phyloP scores from a whole-genome alignment of 2,797 vertebrate species.

The Schizothorax lantsangensis region DNA sequence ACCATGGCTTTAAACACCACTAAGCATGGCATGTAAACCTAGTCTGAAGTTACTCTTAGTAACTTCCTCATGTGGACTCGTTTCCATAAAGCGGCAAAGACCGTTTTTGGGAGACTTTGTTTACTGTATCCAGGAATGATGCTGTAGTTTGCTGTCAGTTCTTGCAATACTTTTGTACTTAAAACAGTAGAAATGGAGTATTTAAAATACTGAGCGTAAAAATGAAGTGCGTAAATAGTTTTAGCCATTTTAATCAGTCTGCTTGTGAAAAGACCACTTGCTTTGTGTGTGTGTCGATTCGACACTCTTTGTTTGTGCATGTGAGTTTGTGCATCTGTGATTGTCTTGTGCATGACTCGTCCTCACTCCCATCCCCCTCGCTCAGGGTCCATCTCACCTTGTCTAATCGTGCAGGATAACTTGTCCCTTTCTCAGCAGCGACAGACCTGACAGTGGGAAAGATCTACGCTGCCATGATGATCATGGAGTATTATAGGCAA shows the following conservation, averaged over 20 bases:
- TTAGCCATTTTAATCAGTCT: constrained; percentile 63
- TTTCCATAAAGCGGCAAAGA: background rate
- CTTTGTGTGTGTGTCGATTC: constrained; percentile 62
- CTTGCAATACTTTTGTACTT: background rate
- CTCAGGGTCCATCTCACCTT: constrained; percentile 79
- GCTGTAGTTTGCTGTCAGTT: constrained; percentile 4
- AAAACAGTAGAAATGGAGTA: background rate
- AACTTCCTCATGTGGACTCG: constrained; percentile 51
- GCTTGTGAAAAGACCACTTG: constrained; percentile 82
- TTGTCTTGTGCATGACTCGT: constrained; percentile 51
- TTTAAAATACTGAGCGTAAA: background rate
- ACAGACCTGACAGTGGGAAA: constrained; percentile 97
- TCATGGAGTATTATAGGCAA: constrained; percentile 97
- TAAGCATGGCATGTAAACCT: constrained; percentile 57
- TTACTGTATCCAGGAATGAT: constrained; percentile 1
- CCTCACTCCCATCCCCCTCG: constrained; percentile 74
- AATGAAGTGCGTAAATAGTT: constrained; percentile 20
- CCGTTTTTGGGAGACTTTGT: constrained; percentile 21
- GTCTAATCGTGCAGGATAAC: constrained; percentile 85
- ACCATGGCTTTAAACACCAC: constrained; percentile 50
- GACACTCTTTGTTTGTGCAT: constrained; percentile 51
- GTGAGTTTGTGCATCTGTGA: constrained; percentile 51
- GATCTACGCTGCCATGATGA: constrained; percentile 99
- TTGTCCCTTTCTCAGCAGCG: constrained; percentile 87
- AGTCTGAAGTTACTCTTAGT: constrained; percentile 47